Evolutionary conservation across 2,888 invertebrate species (phyloP).

Genomic region (Nipponacmea schrenckii): DNA sequence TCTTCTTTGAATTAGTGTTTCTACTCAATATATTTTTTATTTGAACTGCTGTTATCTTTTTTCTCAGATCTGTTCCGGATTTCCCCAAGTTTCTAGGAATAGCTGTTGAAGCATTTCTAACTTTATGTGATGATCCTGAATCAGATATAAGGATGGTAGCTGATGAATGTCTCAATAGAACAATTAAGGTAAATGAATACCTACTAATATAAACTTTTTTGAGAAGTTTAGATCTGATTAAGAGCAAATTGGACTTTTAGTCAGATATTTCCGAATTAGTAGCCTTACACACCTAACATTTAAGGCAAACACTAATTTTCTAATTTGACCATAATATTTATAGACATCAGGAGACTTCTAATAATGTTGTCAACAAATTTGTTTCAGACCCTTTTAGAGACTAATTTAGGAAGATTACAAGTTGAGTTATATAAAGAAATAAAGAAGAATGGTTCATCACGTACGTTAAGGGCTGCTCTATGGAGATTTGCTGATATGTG

Average conservation of each 20-base stretch:
- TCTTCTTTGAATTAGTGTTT: no score
- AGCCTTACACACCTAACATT: no score
- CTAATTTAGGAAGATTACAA: constrained; percentile 79
- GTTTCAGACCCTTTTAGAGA: constrained; percentile 72
- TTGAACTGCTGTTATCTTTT: no score
- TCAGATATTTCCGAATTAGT: no score
- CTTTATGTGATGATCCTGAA: constrained; percentile 79
- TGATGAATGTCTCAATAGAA: constrained; percentile 83
- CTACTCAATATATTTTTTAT: no score
- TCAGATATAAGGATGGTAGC: constrained; percentile 83
- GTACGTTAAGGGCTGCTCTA: constrained; percentile 81
- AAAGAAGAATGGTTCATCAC: constrained; percentile 79
- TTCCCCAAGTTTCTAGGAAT: constrained; percentile 75
- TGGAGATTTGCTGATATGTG: constrained; percentile 81
- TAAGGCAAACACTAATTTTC: no score
- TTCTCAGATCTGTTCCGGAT: constrained; percentile 61
- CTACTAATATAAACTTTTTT: no score
- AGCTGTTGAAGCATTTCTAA: constrained; percentile 78
- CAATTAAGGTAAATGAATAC: constrained; percentile 74
- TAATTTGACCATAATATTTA: no score
- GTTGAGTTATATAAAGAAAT: constrained; percentile 86
- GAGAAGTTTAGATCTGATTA: no score
- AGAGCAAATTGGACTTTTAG: no score
- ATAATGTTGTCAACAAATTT: no score
- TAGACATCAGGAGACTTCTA: no score